phyloP scores from a whole-genome alignment of 2,113 vertebrate genomes.

The Dryoscopus gambensis region DNA sequence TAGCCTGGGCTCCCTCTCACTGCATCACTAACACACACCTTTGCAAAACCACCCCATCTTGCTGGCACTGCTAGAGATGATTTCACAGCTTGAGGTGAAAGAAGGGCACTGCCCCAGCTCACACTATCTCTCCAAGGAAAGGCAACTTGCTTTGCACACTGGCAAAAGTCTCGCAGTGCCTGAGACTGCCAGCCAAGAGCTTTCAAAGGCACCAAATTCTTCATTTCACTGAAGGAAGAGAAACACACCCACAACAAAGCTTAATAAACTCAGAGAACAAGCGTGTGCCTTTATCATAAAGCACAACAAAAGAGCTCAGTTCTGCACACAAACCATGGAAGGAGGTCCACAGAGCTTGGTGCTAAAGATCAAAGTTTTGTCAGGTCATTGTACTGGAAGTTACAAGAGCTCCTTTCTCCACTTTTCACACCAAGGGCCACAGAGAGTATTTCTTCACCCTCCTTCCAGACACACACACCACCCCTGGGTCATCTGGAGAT shows the following conservation, averaged over 20 bases:
- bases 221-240: neutral
- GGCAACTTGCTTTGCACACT: neutral
- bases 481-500: neutral
- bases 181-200: neutral
- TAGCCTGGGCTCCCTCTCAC: neutral
- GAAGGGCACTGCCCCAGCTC: neutral
- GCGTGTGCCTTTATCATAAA: neutral
- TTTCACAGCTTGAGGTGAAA: neutral
- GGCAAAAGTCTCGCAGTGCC: neutral
- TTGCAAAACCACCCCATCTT: neutral
- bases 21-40: accelerated
- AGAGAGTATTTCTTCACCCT: neutral
- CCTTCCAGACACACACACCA: neutral
- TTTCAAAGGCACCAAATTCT: neutral
- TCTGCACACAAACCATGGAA: neutral
- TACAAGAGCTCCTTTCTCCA: neutral
- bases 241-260: accelerated
- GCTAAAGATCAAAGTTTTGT: neutral
- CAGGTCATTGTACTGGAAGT: neutral
- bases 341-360: neutral
- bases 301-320: neutral
- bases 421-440: neutral
- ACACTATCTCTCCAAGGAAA: neutral
- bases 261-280: neutral
- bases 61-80: neutral